Conservation (phyloP, 2,888 invertebrate genomes). For the Pycnomerus fuliginosus region DNA sequence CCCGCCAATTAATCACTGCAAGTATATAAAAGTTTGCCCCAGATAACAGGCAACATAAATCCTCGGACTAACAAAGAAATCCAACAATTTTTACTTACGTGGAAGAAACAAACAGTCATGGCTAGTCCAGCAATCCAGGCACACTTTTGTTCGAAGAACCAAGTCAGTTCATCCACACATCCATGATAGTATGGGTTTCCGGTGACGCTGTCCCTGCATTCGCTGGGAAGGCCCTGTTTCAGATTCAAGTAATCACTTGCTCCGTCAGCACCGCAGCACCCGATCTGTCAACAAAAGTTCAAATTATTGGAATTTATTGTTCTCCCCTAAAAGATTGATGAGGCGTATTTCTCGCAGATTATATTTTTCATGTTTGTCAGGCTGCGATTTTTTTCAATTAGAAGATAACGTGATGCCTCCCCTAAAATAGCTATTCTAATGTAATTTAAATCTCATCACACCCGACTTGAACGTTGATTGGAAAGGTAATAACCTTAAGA, state of each 20-base stretch:
- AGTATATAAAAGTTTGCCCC: constrained; percentile 45
- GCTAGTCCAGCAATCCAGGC: constrained; percentile 82
- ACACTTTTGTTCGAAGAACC: constrained; percentile 81
- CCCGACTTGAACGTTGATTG: constrained; percentile 27
- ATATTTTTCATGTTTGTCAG: too few relatives aligned
- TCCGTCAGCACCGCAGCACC: constrained; percentile 87
- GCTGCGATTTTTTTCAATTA: constrained; percentile 20
- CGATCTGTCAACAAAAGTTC: constrained; percentile 62
- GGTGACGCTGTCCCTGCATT: constrained; percentile 84
- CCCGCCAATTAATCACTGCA: constrained; percentile 46
- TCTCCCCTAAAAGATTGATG: too few relatives aligned
- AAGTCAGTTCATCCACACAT: constrained; percentile 85
- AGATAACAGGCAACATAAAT: constrained; percentile 46
- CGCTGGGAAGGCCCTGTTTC: constrained; percentile 76
- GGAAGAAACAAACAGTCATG: constrained; percentile 72
- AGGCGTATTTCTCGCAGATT: too few relatives aligned
- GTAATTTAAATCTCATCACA: constrained; percentile 29
- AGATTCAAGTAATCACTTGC: constrained; percentile 78
- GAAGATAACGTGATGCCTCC: constrained; percentile 14
- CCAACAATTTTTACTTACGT: constrained; percentile 61
- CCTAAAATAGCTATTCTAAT: constrained; percentile 28
- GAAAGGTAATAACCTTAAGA: constrained; percentile 31
- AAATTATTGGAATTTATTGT: constrained; percentile 23
- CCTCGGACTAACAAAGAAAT: constrained; percentile 43
- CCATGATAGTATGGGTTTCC: constrained; percentile 88